phyloP scores from a whole-genome alignment of 2,888 invertebrate genomes.

The Dicranocentrus wangi region DNA sequence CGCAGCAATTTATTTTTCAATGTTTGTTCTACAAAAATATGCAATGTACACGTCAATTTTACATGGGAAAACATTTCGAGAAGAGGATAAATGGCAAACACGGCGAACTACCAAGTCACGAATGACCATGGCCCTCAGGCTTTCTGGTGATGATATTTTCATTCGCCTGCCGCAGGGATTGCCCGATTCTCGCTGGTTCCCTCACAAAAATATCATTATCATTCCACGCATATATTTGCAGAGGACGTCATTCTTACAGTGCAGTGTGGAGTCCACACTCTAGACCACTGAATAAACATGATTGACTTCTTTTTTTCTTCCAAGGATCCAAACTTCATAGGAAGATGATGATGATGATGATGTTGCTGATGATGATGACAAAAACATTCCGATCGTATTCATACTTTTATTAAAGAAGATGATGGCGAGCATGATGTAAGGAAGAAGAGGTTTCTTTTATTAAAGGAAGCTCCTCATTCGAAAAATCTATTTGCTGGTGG shows the following conservation, averaged over 20 bases:
- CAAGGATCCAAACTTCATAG: not conserved
- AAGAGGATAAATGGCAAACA: no score
- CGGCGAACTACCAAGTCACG: slow-evolving; percentile 48
- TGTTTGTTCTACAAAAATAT: no score
- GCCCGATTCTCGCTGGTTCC: not conserved
- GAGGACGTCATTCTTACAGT: not conserved
- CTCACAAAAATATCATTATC: slow-evolving; percentile 3
- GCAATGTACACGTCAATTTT: no score
- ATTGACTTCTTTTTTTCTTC: slow-evolving; percentile 14
- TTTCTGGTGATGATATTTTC: not conserved
- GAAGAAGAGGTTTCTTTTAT: not conserved
- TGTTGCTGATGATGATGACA: slow-evolving; percentile 5
- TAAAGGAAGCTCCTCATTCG: not conserved
- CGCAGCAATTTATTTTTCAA: no score
- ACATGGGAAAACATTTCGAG: no score
- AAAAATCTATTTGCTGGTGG: no score
- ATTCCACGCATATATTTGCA: slow-evolving; percentile 9
- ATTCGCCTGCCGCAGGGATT: no score
- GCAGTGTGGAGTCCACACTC: not conserved
- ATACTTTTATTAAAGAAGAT: not conserved
- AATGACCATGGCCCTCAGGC: slow-evolving; percentile 62
- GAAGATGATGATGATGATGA: not conserved
- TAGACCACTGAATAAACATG: not conserved
- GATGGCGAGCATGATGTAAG: not conserved
- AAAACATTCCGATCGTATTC: slow-evolving; percentile 4